Conservation (phyloP, 2,888 invertebrate species). For the Perizoma affinitatum region DNA sequence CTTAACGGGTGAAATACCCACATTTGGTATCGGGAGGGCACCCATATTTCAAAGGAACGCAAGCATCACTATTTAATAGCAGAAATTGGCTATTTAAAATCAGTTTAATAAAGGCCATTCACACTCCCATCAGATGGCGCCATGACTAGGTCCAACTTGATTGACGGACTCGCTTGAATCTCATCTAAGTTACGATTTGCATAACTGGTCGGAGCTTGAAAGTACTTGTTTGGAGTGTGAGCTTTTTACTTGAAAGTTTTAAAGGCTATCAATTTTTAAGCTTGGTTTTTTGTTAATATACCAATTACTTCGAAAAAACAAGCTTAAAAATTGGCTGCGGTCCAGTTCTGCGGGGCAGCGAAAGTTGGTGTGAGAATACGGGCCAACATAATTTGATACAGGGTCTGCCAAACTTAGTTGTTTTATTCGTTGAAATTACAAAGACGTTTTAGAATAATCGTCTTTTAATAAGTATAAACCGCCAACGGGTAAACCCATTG, state of each 20-base stretch:
- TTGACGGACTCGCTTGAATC: not conserved
- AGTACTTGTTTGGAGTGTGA: not conserved
- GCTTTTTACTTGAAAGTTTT: constrained; percentile 8
- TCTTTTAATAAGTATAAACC: too few relatives aligned
- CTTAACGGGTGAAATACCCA: too few relatives aligned
- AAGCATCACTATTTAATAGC: too few relatives aligned
- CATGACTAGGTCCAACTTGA: not conserved
- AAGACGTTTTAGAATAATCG: too few relatives aligned
- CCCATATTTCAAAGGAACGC: too few relatives aligned
- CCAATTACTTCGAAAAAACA: not conserved
- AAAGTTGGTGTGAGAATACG: constrained; percentile 9
- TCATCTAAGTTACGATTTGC: constrained; percentile 1
- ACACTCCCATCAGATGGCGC: not conserved
- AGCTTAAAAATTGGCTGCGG: not conserved
- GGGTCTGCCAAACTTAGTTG: too few relatives aligned
- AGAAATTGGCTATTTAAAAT: too few relatives aligned
- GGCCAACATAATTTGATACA: too few relatives aligned
- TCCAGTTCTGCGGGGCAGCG: constrained; percentile 3
- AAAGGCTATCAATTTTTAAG: constrained; percentile 6
- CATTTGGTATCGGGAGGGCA: too few relatives aligned
- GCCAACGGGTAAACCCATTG: too few relatives aligned
- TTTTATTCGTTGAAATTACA: too few relatives aligned
- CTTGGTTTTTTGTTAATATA: constrained; percentile 2
- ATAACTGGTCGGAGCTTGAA: constrained; percentile 1
- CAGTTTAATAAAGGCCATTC: not conserved